Conservation (phyloP, 2,113 vertebrate genomes). For the Boulengeromyrus knoepffleri region DNA sequence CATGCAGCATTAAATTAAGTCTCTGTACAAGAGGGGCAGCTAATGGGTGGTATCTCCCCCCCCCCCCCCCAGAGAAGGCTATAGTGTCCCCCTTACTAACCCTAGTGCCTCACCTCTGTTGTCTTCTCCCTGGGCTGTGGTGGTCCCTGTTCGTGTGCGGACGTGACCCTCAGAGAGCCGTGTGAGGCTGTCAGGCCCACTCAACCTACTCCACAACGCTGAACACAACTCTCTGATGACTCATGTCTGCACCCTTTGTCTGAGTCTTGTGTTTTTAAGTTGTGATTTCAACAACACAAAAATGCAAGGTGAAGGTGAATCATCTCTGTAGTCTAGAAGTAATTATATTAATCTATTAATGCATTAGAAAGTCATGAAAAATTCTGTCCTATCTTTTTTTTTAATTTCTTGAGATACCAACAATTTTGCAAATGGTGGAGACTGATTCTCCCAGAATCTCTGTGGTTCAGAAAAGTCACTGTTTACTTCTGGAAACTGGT, state of each 20-base stretch:
- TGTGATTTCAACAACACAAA: neutral
- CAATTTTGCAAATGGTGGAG: neutral
- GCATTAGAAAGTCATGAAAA: neutral
- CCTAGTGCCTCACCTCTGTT: neutral
- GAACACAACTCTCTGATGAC: neutral
- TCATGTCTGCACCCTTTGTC: neutral
- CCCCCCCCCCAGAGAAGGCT: neutral
- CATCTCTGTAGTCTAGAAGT: neutral
- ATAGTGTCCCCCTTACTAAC: neutral
- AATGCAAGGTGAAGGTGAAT: neutral
- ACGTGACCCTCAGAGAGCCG: neutral
- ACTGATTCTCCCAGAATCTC: neutral
- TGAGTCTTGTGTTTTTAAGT: conserved; percentile 3
- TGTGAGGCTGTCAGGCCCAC: neutral
- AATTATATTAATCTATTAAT: neutral
- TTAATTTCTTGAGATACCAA: neutral
- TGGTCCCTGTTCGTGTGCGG: neutral
- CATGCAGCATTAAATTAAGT: neutral
- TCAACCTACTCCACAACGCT: neutral
- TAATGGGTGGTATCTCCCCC: neutral
- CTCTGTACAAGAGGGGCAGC: neutral
- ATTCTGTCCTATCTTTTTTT: neutral
- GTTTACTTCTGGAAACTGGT: neutral
- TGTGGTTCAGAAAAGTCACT: neutral
- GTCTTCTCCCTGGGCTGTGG: neutral